Base-by-base conservation (phyloP, 2,888 invertebrate genomes). In the Podabrus alpinus region DNA sequence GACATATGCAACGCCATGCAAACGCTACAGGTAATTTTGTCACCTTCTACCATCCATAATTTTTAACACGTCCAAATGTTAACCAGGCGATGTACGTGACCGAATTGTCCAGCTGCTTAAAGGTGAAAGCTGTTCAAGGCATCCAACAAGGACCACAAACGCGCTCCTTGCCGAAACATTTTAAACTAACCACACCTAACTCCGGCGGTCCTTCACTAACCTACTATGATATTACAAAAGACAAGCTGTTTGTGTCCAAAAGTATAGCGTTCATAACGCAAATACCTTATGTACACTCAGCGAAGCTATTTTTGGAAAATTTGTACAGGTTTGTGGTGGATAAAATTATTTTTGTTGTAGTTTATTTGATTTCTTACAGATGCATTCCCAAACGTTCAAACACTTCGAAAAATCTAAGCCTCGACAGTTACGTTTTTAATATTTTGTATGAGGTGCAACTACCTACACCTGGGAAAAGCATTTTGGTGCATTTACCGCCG, bases 1-100 rank as follows among this genome's bases (percentile, higher is more conserved):
- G 94, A 97, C 86, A 97, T 99, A 81, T 97, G 97, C 87, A 94
- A 94, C 83, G 97, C 98, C 69, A 97, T 99, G 94, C 97, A 97
- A 87, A 97, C 97, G 59, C 90, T 98, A 81, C 97, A 97, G 90
- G 94, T 93, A 87, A 88, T 29, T 60, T 74, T 45, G 10, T 62
- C 15, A 17, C 17, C 29, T 61, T n/a, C 13, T 24, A 15, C 19
- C 24, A 15, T 15, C 13, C 15, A 16, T 25, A 59, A 59, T 61
- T 70, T n/a, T n/a, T 72, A 45, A 29, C 45, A 68, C 15, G 69
- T n/a, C 45, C 15, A 59, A 45, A 15, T 70, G 76, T 70, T 15
- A 73, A 62, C 70, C 76, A 94, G 92, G 93, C 95, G 80, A 96
- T 96, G 96, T 95, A 95, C 85, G 93, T 96, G 80, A 95, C 95